Conservation (phyloP, 1,140 invertebrate species). For the Phthorimaea operculella region DNA sequence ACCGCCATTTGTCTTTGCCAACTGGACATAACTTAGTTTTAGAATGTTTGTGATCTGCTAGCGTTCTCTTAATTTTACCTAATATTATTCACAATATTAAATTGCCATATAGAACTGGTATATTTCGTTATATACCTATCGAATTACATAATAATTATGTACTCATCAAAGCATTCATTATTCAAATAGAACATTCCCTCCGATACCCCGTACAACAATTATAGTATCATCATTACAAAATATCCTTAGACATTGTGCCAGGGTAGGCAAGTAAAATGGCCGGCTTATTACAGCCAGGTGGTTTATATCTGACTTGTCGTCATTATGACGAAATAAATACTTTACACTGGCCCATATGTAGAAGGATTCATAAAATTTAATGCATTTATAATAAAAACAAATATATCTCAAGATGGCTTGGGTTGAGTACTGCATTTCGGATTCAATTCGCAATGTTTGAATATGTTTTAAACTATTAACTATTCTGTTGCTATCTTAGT, state of each 20-base stretch:
- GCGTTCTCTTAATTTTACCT: constrained; percentile 53
- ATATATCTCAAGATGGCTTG: constrained; percentile 19
- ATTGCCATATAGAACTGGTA: constrained; percentile 52
- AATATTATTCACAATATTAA: constrained; percentile 39
- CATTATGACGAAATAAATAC: no score
- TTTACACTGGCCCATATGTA: no score
- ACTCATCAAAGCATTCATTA: not conserved
- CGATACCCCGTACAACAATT: constrained; percentile 30
- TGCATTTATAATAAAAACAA: constrained; percentile 31
- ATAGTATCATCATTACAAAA: constrained; percentile 26
- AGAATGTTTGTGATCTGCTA: constrained; percentile 62
- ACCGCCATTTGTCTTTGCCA: constrained; percentile 64
- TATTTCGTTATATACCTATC: constrained; percentile 14
- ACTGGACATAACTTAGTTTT: constrained; percentile 60
- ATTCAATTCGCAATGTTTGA: constrained; percentile 25
- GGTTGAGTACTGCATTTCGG: constrained; percentile 20
- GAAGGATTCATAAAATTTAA: not conserved
- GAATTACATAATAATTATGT: constrained; percentile 1
- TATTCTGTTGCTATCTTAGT: constrained; percentile 58
- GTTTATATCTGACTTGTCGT: no score
- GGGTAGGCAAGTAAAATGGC: no score
- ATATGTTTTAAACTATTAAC: constrained; percentile 39
- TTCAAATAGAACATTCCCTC: constrained; percentile 23
- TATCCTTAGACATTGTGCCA: not conserved
- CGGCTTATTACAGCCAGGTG: no score